These are phyloP conservation scores for Meghimatium bilineatum DNA, from an alignment of 2,888 invertebrate species.

Conservation along the genomic window DNA sequence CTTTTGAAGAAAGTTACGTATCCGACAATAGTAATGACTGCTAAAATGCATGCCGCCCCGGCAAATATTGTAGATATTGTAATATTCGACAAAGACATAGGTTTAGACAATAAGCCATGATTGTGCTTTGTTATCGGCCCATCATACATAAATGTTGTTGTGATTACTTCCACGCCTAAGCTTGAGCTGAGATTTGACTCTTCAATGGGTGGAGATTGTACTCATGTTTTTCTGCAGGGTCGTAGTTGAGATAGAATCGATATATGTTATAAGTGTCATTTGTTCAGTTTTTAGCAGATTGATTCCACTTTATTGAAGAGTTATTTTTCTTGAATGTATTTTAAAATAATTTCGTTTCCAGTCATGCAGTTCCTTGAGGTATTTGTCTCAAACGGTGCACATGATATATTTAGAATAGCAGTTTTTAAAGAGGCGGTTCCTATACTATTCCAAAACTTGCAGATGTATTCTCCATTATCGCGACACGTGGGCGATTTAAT, in stretches of 20 bases:
- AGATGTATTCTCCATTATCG: slow-evolving; percentile 35
- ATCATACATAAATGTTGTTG: background rate
- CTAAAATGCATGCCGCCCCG: background rate
- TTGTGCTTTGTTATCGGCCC: background rate
- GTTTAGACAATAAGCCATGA: background rate
- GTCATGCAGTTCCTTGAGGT: background rate
- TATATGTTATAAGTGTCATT: background rate
- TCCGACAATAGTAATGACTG: background rate
- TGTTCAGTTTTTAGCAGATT: background rate
- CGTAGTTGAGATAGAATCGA: background rate
- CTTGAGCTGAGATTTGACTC: background rate
- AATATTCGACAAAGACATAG: background rate
- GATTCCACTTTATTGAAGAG: background rate
- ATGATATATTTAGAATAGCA: slow-evolving; percentile 6
- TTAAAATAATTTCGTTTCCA: background rate
- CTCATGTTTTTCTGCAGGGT: background rate
- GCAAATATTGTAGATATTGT: background rate
- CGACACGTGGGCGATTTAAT: slow-evolving; percentile 32
- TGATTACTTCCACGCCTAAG: background rate
- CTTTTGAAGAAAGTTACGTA: slow-evolving; percentile 2
- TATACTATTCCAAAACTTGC: slow-evolving; percentile 23
- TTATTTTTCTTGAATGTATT: background rate
- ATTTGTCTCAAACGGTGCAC: slow-evolving; percentile 32
- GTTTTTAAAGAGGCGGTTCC: slow-evolving; percentile 3
- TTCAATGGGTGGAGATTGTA: background rate